Percentiles rank a stretch among this genome's conserved stretches.
Evolutionary conservation across 1,140 invertebrate species (phyloP).

Genomic region (Drosophila athabasca): DNA sequence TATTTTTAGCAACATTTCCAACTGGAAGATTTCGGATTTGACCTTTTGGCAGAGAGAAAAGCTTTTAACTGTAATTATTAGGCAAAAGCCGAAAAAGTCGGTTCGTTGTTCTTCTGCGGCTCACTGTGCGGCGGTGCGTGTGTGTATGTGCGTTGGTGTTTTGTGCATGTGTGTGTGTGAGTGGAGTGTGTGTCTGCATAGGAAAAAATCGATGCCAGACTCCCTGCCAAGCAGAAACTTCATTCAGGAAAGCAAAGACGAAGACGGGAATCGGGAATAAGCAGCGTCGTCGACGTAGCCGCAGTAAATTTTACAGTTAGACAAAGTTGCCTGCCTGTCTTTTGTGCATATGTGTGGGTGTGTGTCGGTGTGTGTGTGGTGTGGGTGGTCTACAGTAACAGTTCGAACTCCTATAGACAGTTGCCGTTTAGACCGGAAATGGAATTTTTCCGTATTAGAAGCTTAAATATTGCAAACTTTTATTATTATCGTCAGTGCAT

Average conservation of each 20-base stretch:
- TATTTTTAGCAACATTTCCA: constrained; percentile 71
- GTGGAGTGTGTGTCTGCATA: constrained; percentile 52
- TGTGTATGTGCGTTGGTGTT: constrained; percentile 16
- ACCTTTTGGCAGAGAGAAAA: constrained; percentile 60
- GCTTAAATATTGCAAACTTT: constrained; percentile 62
- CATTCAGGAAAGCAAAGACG: constrained; percentile 59
- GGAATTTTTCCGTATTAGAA: constrained; percentile 66
- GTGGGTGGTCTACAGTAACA: constrained; percentile 7
- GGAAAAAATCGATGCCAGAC: constrained; percentile 81
- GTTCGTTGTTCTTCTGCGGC: constrained; percentile 1
- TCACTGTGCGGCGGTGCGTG: constrained; percentile 4
- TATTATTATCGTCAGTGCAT: constrained; percentile 41
- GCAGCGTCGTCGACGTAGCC: constrained; percentile 27
- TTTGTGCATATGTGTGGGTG: constrained; percentile 17
- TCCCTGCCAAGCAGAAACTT: constrained; percentile 67
- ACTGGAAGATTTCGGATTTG: constrained; percentile 64
- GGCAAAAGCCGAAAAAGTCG: constrained; percentile 39
- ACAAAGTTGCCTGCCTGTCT: constrained; percentile 54
- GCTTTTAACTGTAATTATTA: constrained; percentile 59
- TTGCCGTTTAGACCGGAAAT: constrained; percentile 66
- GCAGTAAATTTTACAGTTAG: constrained; percentile 71
- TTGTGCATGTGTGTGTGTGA: constrained; percentile 27
- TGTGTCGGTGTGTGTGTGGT: constrained; percentile 16
- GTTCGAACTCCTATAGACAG: constrained; percentile 43
- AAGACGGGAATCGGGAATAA: constrained; percentile 21